phyloP scores from a whole-genome alignment of 2,113 vertebrate genomes.

The Neolamprologus toae region DNA sequence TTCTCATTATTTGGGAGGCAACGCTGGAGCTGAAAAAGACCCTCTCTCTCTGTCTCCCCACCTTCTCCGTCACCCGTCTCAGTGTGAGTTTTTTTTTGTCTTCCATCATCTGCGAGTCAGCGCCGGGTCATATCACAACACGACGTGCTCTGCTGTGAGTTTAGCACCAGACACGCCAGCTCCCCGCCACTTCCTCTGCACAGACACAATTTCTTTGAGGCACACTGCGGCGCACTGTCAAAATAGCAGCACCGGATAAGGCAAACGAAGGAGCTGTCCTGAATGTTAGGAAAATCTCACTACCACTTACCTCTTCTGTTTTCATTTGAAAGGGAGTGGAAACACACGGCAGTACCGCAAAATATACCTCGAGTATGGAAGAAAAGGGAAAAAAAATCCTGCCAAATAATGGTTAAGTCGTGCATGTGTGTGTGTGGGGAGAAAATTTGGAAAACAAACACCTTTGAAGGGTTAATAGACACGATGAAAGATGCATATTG shows the following conservation, averaged over 20 bases:
- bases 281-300: not conserved
- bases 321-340: not conserved
- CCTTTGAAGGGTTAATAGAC: not conserved
- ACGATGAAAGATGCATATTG: not conserved
- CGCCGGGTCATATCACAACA: slow-evolving; percentile 56
- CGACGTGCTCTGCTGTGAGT: slow-evolving; percentile 38
- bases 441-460: not conserved
- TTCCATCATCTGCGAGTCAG: slow-evolving; percentile 53
- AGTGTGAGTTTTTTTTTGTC: slow-evolving; percentile 30
- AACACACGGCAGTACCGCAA: not conserved
- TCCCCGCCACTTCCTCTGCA: slow-evolving; percentile 30
- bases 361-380: not conserved
- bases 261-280: slow-evolving; percentile 13
- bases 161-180: slow-evolving; percentile 39
- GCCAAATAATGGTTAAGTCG: not conserved
- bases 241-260: slow-evolving; percentile 13
- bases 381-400: not conserved
- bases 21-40: not conserved
- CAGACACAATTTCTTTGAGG: slow-evolving; percentile 27
- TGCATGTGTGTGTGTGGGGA: not conserved
- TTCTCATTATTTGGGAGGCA: slow-evolving; percentile 46
- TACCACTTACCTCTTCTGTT: not conserved
- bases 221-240: slow-evolving; percentile 19
- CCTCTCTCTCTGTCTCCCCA: not conserved
- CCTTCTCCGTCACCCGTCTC: slow-evolving; percentile 3